These are phyloP conservation scores for Leptobrachium leishanense DNA, from an alignment of 2,113 vertebrate genomes.

Conservation along the genomic window DNA sequence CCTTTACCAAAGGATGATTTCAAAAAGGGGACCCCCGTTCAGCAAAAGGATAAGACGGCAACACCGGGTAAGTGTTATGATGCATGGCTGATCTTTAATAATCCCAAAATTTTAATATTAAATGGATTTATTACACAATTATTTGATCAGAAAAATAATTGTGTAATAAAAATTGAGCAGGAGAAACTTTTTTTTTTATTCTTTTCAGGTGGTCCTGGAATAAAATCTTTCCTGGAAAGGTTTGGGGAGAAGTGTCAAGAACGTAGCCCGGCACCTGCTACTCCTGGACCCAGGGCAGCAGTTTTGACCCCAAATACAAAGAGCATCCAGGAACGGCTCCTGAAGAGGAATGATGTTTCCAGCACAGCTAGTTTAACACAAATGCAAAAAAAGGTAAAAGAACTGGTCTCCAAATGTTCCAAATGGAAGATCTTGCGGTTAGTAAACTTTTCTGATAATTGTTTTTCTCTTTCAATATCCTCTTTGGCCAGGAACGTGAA, in stretches of 20 bases:
- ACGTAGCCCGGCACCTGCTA: conserved; percentile 61
- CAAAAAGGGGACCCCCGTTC: conserved; percentile 66
- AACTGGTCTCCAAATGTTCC: not conserved
- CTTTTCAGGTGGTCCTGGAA: conserved; percentile 68
- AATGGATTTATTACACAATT: too few relatives aligned
- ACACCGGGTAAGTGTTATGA: conserved; percentile 69
- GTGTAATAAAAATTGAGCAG: too few relatives aligned
- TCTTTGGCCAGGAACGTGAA: conserved; percentile 80
- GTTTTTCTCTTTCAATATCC: not conserved
- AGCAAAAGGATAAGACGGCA: conserved; percentile 64
- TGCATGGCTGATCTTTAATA: not conserved
- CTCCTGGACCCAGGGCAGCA: conserved; percentile 60
- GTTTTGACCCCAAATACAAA: conserved; percentile 78
- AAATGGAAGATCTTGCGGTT: not conserved
- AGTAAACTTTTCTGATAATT: not conserved
- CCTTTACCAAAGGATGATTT: conserved; percentile 60
- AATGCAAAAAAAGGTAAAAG: conserved; percentile 82
- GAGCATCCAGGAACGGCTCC: conserved; percentile 79
- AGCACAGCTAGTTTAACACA: conserved; percentile 75
- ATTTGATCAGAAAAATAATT: too few relatives aligned
- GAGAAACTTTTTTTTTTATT: not conserved
- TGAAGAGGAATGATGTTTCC: conserved; percentile 73
- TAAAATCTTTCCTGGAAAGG: conserved; percentile 89
- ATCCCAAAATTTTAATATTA: too few relatives aligned
- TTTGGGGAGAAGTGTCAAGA: conserved; percentile 88